These are phyloP conservation scores for Nibea albiflora DNA, from an alignment of 2,113 vertebrate species.

Conservation along the genomic window DNA sequence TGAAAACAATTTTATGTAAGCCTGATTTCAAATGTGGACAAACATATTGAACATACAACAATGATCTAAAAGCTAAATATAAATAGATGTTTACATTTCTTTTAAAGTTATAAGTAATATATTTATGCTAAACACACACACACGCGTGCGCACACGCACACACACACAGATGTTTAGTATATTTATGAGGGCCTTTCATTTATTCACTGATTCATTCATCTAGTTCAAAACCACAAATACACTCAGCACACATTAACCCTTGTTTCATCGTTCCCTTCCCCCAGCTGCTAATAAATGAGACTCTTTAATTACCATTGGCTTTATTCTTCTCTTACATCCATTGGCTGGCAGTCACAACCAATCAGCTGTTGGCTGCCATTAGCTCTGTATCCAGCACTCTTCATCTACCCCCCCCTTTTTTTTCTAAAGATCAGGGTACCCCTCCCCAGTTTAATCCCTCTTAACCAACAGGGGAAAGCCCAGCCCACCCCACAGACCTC, in stretches of 20 bases:
- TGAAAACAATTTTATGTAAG: constrained; percentile 5
- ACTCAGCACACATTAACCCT: constrained; percentile 64
- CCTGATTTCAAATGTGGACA: not conserved
- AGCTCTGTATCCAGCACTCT: constrained; percentile 25
- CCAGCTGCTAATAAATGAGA: constrained; percentile 81
- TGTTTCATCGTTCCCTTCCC: constrained; percentile 76
- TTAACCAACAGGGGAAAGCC: constrained; percentile 22
- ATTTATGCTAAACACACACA: not conserved
- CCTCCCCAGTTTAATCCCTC: constrained; percentile 54
- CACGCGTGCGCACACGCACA: not conserved
- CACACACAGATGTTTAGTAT: not conserved
- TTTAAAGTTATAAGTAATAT: not conserved
- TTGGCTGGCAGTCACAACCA: constrained; percentile 77
- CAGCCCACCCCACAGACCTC: constrained; percentile 21
- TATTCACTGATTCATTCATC: constrained; percentile 29
- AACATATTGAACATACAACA: not conserved
- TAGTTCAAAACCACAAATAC: constrained; percentile 22
- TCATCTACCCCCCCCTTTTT: constrained; percentile 10
- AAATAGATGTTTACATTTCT: not conserved
- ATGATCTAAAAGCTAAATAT: not conserved
- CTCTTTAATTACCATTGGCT: constrained; percentile 80
- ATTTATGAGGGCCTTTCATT: constrained; percentile 1
- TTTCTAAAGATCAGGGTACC: constrained; percentile 18
- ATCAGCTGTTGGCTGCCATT: constrained; percentile 65
- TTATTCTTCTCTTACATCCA: constrained; percentile 78